Base-by-base conservation (phyloP, 2,113 vertebrate genomes). In the Aythya baeri region DNA sequence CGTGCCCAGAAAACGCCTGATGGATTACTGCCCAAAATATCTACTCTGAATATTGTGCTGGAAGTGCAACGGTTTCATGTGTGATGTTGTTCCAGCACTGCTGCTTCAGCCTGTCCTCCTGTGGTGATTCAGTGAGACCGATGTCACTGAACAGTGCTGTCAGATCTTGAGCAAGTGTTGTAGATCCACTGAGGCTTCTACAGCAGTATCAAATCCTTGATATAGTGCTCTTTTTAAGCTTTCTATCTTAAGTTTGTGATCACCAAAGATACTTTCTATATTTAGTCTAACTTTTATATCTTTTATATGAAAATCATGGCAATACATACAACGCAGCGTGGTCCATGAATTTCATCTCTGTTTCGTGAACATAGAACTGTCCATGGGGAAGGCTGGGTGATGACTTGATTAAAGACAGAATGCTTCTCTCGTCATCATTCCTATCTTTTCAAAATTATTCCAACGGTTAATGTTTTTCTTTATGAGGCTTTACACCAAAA, bases 311-410 rank as follows among this genome's bases (percentile, higher is more conserved):
- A 91, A 79, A 58, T 80, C 5, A 4, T 4, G 11, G 22, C 59
- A 17, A 5, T 68, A 38, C 0, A 23, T 68, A 38, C 0, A 29
- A 17, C 14, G 44, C 3, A 32, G 43, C 11, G n/a, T 15, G 15
- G 4, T 43, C 25, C 22, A 32, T 0, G 3, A 54, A 10, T 87
- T 94, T 68, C 4, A 18, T 54, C 34, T 52, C 5, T 27, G 18
- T 71, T 86, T 94, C 13, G n/a, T 9, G 16, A n/a, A 27, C 17
- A 50, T 58, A 76, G 34, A 83, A 31, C 71, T 43, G 36, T 67
- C 23, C 2, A 13, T 7, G 18, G 17, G 63, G 46, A 87, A 34
- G 3, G 46, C 72, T 21, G 58, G 13, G 34, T 70, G 49, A 36
- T 75, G 3, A 41, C 15, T 18, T 38, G 4, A 71, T 62, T 61